These are phyloP conservation scores for Aleiodes testaceus DNA, from an alignment of 2,888 invertebrate species.

Conservation along the genomic window DNA sequence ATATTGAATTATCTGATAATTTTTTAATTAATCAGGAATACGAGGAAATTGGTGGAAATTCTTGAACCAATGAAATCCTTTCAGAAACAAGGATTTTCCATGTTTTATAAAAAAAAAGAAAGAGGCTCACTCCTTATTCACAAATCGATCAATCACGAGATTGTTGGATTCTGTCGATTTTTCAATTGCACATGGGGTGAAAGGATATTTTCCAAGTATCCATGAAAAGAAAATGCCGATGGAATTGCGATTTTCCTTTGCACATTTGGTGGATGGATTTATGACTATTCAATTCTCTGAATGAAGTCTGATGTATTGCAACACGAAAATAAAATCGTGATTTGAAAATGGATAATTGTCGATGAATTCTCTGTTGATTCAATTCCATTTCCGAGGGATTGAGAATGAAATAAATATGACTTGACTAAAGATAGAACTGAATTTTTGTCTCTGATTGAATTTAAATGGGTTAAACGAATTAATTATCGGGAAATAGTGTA, in stretches of 20 bases:
- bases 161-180: conserved; percentile 41
- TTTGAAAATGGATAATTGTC: too few species aligned
- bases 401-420: too few species aligned
- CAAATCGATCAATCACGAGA: conserved; percentile 48
- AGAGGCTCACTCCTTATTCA: conserved; percentile 44
- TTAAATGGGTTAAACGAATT: too few species aligned
- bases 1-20: not conserved
- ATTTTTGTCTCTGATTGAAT: too few species aligned
- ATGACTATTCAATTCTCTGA: conserved; percentile 1
- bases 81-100: not conserved
- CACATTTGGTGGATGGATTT: conserved; percentile 4
- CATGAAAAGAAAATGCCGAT: conserved; percentile 13
- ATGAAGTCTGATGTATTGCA: conserved; percentile 28
- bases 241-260: not conserved
- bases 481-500: too few species aligned
- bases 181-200: conserved; percentile 7
- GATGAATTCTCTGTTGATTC: too few species aligned
- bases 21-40: too few species aligned
- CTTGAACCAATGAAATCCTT: too few species aligned
- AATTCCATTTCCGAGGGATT: too few species aligned
- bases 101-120: not conserved
- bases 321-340: too few species aligned
- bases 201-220: conserved; percentile 9
- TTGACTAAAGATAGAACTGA: too few species aligned
- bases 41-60: too few species aligned